Percentiles rank a stretch among this genome's conserved stretches.
These are phyloP conservation scores for Chydorus sphaericus DNA, from an alignment of 2,888 invertebrate species.

Conservation along the genomic window DNA sequence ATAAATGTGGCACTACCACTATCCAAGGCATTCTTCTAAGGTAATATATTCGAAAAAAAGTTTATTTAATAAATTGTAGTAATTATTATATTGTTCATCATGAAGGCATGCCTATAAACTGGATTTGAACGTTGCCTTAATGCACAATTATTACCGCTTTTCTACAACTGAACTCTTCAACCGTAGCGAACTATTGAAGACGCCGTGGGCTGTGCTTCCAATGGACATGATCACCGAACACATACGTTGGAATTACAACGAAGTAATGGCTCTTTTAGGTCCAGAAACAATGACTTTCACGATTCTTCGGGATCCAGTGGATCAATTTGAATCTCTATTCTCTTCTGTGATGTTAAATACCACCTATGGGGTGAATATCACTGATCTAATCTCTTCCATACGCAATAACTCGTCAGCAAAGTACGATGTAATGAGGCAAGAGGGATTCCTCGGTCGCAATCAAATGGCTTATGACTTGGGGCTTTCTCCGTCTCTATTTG, in stretches of 20 bases:
- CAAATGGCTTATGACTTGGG: slow-evolving; percentile 27
- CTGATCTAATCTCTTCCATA: slow-evolving; percentile 5
- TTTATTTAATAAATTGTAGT: too few species aligned
- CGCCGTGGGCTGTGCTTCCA: slow-evolving; percentile 17
- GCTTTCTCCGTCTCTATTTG: slow-evolving; percentile 19
- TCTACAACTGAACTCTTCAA: slow-evolving; percentile 22
- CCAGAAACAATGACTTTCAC: slow-evolving; percentile 20
- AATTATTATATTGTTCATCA: too few species aligned
- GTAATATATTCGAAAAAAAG: too few species aligned
- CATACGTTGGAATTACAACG: slow-evolving; percentile 20
- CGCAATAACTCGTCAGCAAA: not conserved
- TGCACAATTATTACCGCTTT: too few species aligned
- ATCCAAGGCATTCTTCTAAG: too few species aligned
- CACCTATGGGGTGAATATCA: slow-evolving; percentile 18
- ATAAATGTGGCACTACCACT: too few species aligned
- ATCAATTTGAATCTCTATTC: slow-evolving; percentile 23
- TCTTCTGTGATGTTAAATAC: slow-evolving; percentile 22
- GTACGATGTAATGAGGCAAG: slow-evolving; percentile 5
- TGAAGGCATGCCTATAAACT: too few species aligned
- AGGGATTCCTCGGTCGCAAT: slow-evolving; percentile 23
- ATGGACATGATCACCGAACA: slow-evolving; percentile 23
- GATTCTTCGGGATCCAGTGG: slow-evolving; percentile 23
- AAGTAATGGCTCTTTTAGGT: slow-evolving; percentile 20
- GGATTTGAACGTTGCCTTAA: too few species aligned
- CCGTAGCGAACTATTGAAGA: slow-evolving; percentile 3